phyloP scores from a whole-genome alignment of 2,888 invertebrate species.

The Andricus quercusramuli region DNA sequence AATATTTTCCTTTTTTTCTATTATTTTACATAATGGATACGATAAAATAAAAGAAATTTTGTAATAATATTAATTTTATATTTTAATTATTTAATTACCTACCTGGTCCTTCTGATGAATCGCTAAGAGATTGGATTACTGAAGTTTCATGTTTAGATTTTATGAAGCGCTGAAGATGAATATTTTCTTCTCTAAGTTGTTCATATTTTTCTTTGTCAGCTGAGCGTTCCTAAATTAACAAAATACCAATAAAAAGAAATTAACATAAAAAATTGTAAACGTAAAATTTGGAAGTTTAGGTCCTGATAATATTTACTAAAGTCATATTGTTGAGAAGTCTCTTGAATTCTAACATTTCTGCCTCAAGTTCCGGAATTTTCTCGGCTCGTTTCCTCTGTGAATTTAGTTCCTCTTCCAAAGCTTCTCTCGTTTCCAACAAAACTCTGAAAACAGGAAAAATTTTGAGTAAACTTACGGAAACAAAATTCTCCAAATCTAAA shows the following conservation, averaged over 20 bases:
- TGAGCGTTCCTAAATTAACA: slow-evolving; percentile 86
- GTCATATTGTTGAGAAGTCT: slow-evolving; percentile 91
- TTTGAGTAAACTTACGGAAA: no score
- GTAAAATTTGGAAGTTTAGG: slow-evolving; percentile 19
- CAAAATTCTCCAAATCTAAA: no score
- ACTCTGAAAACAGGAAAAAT: slow-evolving; percentile 80
- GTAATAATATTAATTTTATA: no score
- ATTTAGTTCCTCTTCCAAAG: slow-evolving; percentile 94
- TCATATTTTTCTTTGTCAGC: slow-evolving; percentile 91
- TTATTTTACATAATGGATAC: no score
- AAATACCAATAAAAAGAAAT: slow-evolving; percentile 19
- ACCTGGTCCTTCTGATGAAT: slow-evolving; percentile 83
- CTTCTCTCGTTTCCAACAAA: slow-evolving; percentile 93
- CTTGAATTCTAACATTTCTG: slow-evolving; percentile 91
- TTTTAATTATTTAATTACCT: slow-evolving; percentile 5
- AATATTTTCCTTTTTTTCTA: no score
- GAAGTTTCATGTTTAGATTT: slow-evolving; percentile 88
- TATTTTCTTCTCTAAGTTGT: slow-evolving; percentile 94
- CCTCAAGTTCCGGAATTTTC: slow-evolving; percentile 91
- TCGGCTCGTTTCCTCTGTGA: slow-evolving; percentile 91
- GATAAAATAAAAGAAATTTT: no score
- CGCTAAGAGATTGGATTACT: slow-evolving; percentile 79
- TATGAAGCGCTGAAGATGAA: slow-evolving; percentile 92
- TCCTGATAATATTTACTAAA: slow-evolving; percentile 80
- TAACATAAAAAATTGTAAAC: slow-evolving; percentile 40